These are phyloP conservation scores for Prorops nasuta DNA, from an alignment of 1,140 invertebrate species.

Conservation along the genomic window DNA sequence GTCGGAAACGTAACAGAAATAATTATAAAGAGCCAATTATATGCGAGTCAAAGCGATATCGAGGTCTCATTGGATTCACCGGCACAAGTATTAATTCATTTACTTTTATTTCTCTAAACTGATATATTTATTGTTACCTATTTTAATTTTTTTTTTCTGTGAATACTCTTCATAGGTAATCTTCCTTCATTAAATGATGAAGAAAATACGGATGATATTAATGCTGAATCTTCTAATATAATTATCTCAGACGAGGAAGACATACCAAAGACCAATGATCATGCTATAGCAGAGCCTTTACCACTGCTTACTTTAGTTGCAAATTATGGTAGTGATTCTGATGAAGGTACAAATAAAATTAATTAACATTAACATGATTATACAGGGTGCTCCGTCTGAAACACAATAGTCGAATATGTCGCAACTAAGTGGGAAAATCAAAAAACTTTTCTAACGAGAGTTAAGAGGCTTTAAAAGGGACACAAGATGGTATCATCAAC, in stretches of 20 bases:
- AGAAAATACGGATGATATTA: not conserved
- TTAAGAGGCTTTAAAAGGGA: not conserved
- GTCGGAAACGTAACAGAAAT: conserved; percentile 5
- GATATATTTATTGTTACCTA: conserved; percentile 1
- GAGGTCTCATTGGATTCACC: conserved; percentile 37
- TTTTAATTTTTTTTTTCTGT: not conserved
- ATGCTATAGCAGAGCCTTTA: not conserved
- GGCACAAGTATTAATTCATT: conserved; percentile 47
- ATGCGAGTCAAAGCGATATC: conserved; percentile 23
- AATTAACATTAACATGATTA: not conserved
- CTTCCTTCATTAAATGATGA: not conserved
- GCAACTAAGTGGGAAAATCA: no score
- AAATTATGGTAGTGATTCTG: conserved; percentile 39
- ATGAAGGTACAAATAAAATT: conserved; percentile 31
- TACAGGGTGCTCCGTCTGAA: no score
- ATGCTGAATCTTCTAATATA: conserved; percentile 27
- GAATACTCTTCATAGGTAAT: not conserved
- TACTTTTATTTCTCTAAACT: no score
- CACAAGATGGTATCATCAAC: not conserved
- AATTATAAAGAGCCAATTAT: conserved; percentile 1
- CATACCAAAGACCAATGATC: not conserved
- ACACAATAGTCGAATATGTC: no score
- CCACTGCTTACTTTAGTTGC: conserved; percentile 34
- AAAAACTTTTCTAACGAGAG: no score
- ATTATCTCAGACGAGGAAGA: conserved; percentile 32